Evolutionary conservation across 2,888 invertebrate species (phyloP).

Genomic region (Caenorhabditis doughertyi): DNA sequence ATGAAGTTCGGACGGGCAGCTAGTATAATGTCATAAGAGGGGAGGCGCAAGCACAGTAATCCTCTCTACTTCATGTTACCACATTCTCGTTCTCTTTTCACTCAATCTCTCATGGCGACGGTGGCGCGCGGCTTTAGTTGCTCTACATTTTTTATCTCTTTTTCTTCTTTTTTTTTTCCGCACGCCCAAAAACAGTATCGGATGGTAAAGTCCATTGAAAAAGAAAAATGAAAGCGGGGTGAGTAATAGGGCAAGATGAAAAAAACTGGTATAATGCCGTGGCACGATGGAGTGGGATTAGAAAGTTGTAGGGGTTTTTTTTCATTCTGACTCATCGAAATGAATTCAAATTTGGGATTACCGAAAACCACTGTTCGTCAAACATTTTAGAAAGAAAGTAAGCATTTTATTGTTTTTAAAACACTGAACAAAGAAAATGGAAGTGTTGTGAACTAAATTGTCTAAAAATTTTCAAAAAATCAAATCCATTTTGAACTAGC

Average conservation of each 20-base stretch:
- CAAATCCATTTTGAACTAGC: too few relatives aligned
- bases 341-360: neutral
- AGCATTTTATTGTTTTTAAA: too few relatives aligned
- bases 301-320: constrained; percentile 44
- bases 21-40: constrained; percentile 60
- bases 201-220: constrained; percentile 37
- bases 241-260: constrained; percentile 21
- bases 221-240: constrained; percentile 34
- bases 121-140: constrained; percentile 55
- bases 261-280: constrained; percentile 53
- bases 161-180: constrained; percentile 1
- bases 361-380: neutral
- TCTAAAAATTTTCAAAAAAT: too few relatives aligned
- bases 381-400: constrained; percentile 1
- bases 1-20: constrained; percentile 56
- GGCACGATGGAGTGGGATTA: constrained; percentile 43
- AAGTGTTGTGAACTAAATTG: too few relatives aligned
- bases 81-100: constrained; percentile 38
- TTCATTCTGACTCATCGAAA: constrained; percentile 32
- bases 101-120: constrained; percentile 4
- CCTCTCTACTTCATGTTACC: constrained; percentile 61
- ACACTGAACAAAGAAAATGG: too few relatives aligned
- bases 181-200: constrained; percentile 26
- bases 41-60: constrained; percentile 67
- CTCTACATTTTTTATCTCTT: constrained; percentile 60